Evolutionary conservation across 2,797 vertebrate genomes (phyloP), one percentile per base, ranked within the genome.

Genomic region (Hypotaenidia philippensis): DNA sequence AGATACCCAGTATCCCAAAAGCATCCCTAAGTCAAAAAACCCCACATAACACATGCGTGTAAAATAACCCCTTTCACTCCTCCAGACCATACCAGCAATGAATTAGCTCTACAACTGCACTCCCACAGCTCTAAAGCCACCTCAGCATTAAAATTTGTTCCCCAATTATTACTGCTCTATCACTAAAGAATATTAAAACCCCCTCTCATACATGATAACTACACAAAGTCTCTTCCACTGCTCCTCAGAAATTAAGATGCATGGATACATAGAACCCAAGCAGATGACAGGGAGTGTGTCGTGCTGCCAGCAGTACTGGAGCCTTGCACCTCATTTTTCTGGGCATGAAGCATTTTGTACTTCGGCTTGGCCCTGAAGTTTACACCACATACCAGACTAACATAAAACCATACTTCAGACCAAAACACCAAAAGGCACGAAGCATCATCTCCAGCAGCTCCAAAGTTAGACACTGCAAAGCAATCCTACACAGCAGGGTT

Each of bases 371-470:
- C 31, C 44, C 41, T 86, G 23, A 87, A 80, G 38, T 61, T 88
- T 36, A 60, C 5, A 11, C 45, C 52, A 80, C 31, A 9, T 34
- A 36, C 47, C 75, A 90, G 44, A 27, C 26, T 23, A 70, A 83
- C 3, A 21, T n/a, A 89, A 93, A 88, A 87, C 31, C 63, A 77
- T 49, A 13, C 72, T 92, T 75, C 88, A 69, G 31, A 59, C 19
- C 75, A 69, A 53, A 76, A 78, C n/a, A 53, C 38, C 52, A 74
- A 47, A 64, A 93, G 38, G 87, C 92, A 86, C 1, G 1, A 69
- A 82, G 72, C 70, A 69, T 45, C 70, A 69, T 45, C 55, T 84
- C 83, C 31, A 60, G 79, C 85, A 93, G 72, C 91, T 93, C 90
- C 34, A 31, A 93, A 94, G 70, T 0, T 3, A 82, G 44, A 29